Conservation (phyloP, 2,888 invertebrate genomes). For the Rhyacophila evoluta region DNA sequence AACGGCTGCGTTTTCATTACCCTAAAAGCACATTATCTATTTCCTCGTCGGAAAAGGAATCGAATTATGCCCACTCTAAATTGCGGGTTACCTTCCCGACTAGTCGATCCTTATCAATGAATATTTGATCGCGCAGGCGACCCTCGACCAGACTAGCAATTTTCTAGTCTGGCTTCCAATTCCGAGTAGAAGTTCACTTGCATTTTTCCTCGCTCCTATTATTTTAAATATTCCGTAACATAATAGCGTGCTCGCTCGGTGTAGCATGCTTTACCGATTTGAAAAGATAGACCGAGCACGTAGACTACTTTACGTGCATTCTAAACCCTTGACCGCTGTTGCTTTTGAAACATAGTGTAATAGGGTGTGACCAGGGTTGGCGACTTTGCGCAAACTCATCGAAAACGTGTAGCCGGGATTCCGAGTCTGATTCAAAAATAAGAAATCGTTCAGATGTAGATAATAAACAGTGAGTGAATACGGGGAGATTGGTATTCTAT, state of each 20-base stretch:
- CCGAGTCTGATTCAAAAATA: too few species aligned
- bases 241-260: not conserved
- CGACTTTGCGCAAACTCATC: too few species aligned
- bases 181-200: not conserved
- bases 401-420: too few species aligned
- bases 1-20: too few species aligned
- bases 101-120: not conserved
- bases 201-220: not conserved
- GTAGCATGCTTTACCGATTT: not conserved
- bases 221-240: not conserved
- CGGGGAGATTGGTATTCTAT: too few species aligned
- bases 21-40: not conserved
- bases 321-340: not conserved
- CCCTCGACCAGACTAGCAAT: slow-evolving; percentile 20
- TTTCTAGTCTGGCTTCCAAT: not conserved
- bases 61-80: not conserved
- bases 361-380: too few species aligned
- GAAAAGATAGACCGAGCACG: not conserved
- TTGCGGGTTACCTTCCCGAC: not conserved
- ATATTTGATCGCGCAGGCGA: not conserved
- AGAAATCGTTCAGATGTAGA: too few species aligned
- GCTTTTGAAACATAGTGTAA: not conserved
- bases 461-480: too few species aligned
- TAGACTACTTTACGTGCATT: not conserved
- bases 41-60: not conserved